Conservation (phyloP, 2,888 invertebrate species). For the Chouioia cunea region DNA sequence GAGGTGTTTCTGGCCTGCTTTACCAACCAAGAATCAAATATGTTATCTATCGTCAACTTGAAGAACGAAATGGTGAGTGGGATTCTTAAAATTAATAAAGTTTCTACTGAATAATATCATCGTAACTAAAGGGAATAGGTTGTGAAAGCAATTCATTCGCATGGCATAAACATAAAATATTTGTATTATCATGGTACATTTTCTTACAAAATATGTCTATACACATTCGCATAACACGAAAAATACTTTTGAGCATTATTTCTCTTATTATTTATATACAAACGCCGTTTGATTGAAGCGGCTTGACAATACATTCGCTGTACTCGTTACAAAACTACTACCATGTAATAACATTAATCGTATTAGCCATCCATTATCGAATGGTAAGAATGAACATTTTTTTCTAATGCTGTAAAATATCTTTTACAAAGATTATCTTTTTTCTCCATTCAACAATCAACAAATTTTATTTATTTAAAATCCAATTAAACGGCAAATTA, state of each 20-base stretch:
- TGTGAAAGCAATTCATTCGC: no score
- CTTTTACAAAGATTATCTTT: neutral
- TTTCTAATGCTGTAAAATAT: slow-evolving; percentile 23
- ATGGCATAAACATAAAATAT: slow-evolving; percentile 49
- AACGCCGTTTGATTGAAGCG: slow-evolving; percentile 38
- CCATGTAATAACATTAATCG: slow-evolving; percentile 42
- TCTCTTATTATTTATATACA: slow-evolving; percentile 49
- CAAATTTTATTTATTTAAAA: neutral
- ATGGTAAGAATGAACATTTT: slow-evolving; percentile 17
- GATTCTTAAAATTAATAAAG: no score
- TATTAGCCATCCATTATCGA: slow-evolving; percentile 41
- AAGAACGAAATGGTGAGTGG: no score
- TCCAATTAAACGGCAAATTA: neutral
- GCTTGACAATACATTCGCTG: slow-evolving; percentile 20
- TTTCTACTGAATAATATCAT: no score
- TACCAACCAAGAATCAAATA: no score
- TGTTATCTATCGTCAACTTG: no score
- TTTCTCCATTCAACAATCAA: neutral
- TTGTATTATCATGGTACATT: slow-evolving; percentile 58
- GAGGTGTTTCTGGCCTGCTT: no score
- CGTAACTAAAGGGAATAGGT: no score
- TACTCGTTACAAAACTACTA: slow-evolving; percentile 27
- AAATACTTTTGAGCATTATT: slow-evolving; percentile 48
- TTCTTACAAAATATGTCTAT: slow-evolving; percentile 56
- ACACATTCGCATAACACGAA: slow-evolving; percentile 50